Percentiles rank a stretch among this genome's conserved stretches.
These are phyloP conservation scores for Coleophora flavipennella DNA, from an alignment of 2,888 invertebrate genomes.

Conservation along the genomic window DNA sequence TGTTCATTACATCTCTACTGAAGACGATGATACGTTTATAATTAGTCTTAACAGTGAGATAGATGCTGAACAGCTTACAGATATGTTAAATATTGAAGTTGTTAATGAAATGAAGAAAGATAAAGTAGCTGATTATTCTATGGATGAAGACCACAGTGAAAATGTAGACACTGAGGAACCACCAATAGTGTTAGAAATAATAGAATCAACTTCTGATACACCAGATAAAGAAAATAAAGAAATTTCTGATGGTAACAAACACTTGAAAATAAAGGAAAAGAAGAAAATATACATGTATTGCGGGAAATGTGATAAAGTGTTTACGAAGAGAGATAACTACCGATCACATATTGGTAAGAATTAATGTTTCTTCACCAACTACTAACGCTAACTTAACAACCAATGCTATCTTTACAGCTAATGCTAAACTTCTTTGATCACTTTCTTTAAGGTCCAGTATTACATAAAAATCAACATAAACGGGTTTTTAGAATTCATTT, in stretches of 20 bases:
- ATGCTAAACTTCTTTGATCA: too few species aligned
- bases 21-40: conserved; percentile 63
- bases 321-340: conserved; percentile 53
- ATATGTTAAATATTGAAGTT: conserved; percentile 58
- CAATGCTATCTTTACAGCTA: too few species aligned
- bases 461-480: too few species aligned
- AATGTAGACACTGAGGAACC: conserved; percentile 7
- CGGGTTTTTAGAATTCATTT: too few species aligned
- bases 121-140: conserved; percentile 7
- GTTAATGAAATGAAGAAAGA: conserved; percentile 20
- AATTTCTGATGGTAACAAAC: conserved; percentile 5
- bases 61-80: conserved; percentile 56
- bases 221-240: conserved; percentile 1
- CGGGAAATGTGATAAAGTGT: conserved; percentile 48
- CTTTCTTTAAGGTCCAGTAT: too few species aligned
- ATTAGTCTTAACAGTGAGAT: conserved; percentile 62
- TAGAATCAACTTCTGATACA: conserved; percentile 3
- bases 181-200: conserved; percentile 10
- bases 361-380: too few species aligned
- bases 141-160: conserved; percentile 10
- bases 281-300: conserved; percentile 39
- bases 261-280: conserved; percentile 17
- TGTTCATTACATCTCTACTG: conserved; percentile 62
- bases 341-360: conserved; percentile 55
- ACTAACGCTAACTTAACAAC: too few species aligned